Evolutionary conservation across 2,797 vertebrate species (phyloP).

Genomic region (Dromococcyx pavoninus): DNA sequence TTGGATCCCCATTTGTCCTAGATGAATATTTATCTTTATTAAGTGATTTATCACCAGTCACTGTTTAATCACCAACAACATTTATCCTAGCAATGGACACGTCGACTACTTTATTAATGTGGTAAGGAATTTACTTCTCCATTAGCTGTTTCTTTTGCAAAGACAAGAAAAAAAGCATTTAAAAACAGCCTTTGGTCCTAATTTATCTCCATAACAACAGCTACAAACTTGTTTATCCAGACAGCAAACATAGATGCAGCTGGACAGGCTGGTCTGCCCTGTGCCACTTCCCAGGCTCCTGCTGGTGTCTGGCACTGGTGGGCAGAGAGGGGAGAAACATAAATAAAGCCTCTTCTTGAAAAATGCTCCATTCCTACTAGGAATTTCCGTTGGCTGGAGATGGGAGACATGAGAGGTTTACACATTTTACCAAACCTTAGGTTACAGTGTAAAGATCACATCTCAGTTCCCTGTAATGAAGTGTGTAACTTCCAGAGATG

Average conservation of each 20-base stretch:
- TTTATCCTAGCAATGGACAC: background rate
- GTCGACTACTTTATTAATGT: background rate
- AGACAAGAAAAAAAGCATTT: background rate
- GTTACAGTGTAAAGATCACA: fast-evolving
- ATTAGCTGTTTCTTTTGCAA: background rate
- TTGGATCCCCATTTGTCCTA: background rate
- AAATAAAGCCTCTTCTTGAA: background rate
- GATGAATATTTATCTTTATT: background rate
- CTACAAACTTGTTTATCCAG: background rate
- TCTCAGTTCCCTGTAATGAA: background rate
- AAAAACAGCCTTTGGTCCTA: background rate
- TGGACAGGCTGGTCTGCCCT: background rate
- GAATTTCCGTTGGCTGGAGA: background rate
- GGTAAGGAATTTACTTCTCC: background rate
- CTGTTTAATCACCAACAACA: background rate
- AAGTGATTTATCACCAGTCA: background rate
- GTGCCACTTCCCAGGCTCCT: background rate
- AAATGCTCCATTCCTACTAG: background rate
- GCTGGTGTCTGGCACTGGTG: background rate
- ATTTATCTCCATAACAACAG: background rate
- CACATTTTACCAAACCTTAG: background rate
- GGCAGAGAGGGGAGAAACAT: fast-evolving
- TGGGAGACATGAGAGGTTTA: fast-evolving
- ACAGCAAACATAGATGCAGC: background rate
- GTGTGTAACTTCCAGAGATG: background rate